Evolutionary conservation across 2,797 vertebrate genomes (phyloP), one percentile per base, ranked within the genome.

Genomic region (Gorsachius magnificus): DNA sequence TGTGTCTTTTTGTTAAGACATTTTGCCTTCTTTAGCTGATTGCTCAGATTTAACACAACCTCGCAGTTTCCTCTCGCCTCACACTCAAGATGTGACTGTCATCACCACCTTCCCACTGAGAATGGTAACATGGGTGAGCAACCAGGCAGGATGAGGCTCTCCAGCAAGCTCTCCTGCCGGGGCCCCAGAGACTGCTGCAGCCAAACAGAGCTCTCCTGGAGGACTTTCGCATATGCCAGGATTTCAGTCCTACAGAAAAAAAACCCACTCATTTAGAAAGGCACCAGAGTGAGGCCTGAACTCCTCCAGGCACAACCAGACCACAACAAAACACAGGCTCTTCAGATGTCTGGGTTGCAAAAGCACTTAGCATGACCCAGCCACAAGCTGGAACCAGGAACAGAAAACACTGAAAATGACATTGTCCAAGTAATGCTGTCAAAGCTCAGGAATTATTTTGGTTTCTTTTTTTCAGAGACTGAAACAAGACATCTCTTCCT

Each of bases 361-460:
- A 77, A 91, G 46, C 29, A 29, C 24, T 57, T 25, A 9, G 8
- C 31, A 7, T 6, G 15, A 82, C 24, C 53, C 63, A 54, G 36
- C 18, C 14, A 2, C 6, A 8, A 46, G 38, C 48, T 74, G 21
- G 46, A 71, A 60, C 4, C 28, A 77, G 68, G 78, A 89, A 79
- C 48, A 65, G 45, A 60, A 84, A 84, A 38, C 1, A 2, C 41
- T 8, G 15, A 54, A 50, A 28, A 70, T 0, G 0, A n/a, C 38
- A 31, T 9, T 22, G 60, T 51, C 35, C 15, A 2, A 41, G n/a
- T 8, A 18, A 86, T 0, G 3, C 48, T 29, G 33, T 18, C 88
- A 69, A 61, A 84, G 69, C 41, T 65, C 38, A 43, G 72, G 57
- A 91, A 78, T n/a, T 0, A 58, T 14, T 88, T 53, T 24, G 43